Percentiles rank a stretch among this genome's conserved stretches.
Evolutionary conservation across 2,888 invertebrate genomes (phyloP).

Genomic region (Chirona hameri): DNA sequence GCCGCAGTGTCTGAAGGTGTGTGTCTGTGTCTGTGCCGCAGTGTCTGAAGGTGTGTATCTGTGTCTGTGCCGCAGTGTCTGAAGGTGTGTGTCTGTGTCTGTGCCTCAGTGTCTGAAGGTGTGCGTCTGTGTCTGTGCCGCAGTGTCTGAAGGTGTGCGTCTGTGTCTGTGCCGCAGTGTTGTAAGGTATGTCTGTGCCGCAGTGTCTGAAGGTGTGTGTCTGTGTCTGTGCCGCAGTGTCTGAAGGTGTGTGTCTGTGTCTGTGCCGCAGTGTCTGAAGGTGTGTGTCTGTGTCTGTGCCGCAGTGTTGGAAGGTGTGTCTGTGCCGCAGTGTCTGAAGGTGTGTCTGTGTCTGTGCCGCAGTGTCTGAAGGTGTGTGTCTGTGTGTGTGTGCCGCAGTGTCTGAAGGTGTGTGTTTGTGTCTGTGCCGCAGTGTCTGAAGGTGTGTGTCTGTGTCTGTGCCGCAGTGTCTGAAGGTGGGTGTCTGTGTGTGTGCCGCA

Average conservation of each 20-base stretch:
- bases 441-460: not conserved
- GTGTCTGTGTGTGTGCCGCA: not conserved
- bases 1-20: no score
- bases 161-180: not conserved
- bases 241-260: no score
- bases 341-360: conserved; percentile 47
- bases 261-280: conserved; percentile 39
- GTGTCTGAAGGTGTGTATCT: no score
- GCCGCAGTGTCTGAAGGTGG: conserved; percentile 55
- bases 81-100: no score
- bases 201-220: conserved; percentile 27
- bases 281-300: conserved; percentile 10
- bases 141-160: no score
- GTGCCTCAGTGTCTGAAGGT: no score
- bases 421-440: not conserved
- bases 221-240: conserved; percentile 7
- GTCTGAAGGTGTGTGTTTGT: conserved; percentile 55
- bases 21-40: no score
- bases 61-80: no score
- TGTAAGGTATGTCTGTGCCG: not conserved
- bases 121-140: no score
- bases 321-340: conserved; percentile 53
- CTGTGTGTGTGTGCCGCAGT: conserved; percentile 50
- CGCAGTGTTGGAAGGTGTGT: not conserved
- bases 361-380: not conserved